A percentile compares a stretch with the other conserved stretches of the same genome.
These are phyloP conservation scores for Caenorhabditis drosophilae DNA, from an alignment of 2,888 invertebrate species.

Conservation along the genomic window DNA sequence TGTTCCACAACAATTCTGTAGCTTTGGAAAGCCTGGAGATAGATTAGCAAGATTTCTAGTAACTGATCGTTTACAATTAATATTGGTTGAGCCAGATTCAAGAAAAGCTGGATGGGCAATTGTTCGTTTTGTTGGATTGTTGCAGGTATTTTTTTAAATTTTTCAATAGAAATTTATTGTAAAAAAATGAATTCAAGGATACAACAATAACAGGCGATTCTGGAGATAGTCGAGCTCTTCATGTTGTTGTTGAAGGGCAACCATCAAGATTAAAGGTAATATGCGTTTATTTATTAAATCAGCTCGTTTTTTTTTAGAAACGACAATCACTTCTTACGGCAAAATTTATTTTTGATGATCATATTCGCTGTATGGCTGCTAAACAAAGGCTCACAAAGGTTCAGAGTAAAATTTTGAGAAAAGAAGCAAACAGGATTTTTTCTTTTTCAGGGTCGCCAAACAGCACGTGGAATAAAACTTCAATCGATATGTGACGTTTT, in stretches of 20 bases:
- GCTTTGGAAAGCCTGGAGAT: conserved; percentile 80
- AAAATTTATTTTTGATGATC: conserved; percentile 96
- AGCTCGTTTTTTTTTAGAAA: conserved; percentile 10
- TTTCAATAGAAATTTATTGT: conserved; percentile 11
- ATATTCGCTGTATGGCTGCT: conserved; percentile 97
- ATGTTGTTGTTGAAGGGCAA: conserved; percentile 74
- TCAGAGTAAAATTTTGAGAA: background rate
- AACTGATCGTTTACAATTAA: conserved; percentile 91
- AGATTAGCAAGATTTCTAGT: conserved; percentile 81
- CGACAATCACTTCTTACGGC: conserved; percentile 82
- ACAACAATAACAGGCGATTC: conserved; percentile 93
- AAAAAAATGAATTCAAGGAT: conserved; percentile 77
- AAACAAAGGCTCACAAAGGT: conserved; percentile 80
- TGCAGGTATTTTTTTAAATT: conserved; percentile 73
- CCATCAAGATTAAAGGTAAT: conserved; percentile 33
- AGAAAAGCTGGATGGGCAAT: conserved; percentile 95
- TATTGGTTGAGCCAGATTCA: conserved; percentile 94
- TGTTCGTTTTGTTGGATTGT: conserved; percentile 90
- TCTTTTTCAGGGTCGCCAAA: conserved; percentile 78
- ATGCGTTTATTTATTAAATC: no score
- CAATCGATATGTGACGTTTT: conserved; percentile 89
- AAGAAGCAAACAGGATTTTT: background rate
- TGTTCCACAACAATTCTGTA: conserved; percentile 69
- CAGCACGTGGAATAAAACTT: conserved; percentile 95
- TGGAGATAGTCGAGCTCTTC: conserved; percentile 91